phyloP scores from a whole-genome alignment of 2,797 vertebrate genomes.

The Hafferia zeledoni region DNA sequence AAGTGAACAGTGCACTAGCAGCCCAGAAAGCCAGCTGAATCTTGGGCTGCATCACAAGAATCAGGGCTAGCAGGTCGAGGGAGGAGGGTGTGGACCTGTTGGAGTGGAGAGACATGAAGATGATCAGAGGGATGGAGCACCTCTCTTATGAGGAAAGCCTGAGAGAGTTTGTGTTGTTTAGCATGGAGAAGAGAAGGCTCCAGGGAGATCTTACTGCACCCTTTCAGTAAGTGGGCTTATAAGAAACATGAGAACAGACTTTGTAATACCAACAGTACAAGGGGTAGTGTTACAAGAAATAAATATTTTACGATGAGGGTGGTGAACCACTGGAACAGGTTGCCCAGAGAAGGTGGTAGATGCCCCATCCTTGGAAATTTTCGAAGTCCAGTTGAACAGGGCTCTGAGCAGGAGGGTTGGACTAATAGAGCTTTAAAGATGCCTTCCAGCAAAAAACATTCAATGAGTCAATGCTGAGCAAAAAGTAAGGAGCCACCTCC shows the following conservation, averaged over 20 bases:
- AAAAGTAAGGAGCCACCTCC: neutral
- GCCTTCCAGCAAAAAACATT: neutral
- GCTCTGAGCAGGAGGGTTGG: neutral
- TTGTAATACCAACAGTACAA: neutral
- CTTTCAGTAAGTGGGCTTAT: neutral
- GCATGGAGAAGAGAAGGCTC: neutral
- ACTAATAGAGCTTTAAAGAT: neutral
- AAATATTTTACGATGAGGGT: neutral
- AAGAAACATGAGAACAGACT: neutral
- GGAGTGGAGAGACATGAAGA: neutral
- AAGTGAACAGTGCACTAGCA: neutral
- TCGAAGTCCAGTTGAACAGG: neutral
- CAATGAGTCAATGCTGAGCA: neutral
- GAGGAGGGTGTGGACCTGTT: neutral
- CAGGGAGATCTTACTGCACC: neutral
- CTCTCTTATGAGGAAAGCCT: fast-evolving
- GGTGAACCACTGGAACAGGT: neutral
- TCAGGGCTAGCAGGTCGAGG: neutral
- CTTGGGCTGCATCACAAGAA: neutral
- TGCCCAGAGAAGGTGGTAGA: neutral
- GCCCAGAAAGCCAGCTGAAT: neutral
- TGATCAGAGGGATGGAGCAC: neutral
- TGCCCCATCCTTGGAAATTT: neutral
- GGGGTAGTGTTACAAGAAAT: neutral
- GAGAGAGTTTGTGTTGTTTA: neutral